These are phyloP conservation scores for Leptinotarsa tumamoca DNA, from an alignment of 2,888 invertebrate genomes.

Conservation along the genomic window DNA sequence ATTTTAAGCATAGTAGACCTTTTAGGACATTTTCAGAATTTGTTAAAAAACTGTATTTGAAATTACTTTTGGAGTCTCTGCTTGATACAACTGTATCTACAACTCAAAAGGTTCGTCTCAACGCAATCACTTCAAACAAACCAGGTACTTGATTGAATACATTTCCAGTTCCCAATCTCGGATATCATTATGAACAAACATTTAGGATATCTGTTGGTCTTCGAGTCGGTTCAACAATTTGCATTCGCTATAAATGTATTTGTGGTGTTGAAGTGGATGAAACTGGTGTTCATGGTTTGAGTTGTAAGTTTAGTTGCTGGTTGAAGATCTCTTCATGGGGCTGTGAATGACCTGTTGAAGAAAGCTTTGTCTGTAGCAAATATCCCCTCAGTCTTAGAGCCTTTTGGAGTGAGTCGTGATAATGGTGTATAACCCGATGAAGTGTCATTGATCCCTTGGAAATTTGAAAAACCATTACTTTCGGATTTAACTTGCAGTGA, in stretches of 20 bases:
- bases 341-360: not conserved
- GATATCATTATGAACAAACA: not conserved
- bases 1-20: too few relatives aligned
- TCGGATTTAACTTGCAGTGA: not conserved
- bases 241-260: not conserved
- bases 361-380: not conserved
- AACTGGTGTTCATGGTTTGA: not conserved
- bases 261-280: constrained; percentile 1
- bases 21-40: too few relatives aligned
- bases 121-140: not conserved
- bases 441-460: constrained; percentile 24
- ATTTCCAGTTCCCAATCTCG: not conserved
- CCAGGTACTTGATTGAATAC: not conserved
- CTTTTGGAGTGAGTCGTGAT: too few relatives aligned
- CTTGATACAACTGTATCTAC: not conserved
- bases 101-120: not conserved
- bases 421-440: constrained; percentile 23
- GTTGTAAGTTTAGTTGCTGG: not conserved
- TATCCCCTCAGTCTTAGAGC: too few relatives aligned
- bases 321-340: not conserved
- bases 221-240: not conserved
- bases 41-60: too few relatives aligned
- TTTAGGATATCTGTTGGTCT: not conserved
- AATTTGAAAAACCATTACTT: not conserved
- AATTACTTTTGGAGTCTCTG: not conserved